Conservation (phyloP, 2,797 vertebrate genomes). For the Calcarius lapponicus region DNA sequence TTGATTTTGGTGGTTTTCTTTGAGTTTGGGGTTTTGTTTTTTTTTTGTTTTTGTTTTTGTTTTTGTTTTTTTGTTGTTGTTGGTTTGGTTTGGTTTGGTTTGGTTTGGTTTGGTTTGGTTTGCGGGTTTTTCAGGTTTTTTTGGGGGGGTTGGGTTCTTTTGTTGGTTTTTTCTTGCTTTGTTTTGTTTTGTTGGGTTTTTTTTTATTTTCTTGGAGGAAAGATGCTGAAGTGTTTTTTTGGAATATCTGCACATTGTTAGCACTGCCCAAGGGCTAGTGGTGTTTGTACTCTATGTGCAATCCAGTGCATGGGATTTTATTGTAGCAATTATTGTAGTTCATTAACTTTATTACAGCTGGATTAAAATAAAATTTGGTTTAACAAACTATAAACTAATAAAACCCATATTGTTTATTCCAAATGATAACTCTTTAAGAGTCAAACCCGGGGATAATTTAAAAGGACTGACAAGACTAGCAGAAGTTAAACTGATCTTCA, state of each 20-base stretch:
- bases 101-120: neutral
- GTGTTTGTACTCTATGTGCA: neutral
- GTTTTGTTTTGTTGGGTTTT: neutral
- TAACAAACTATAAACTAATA: slow-evolving; percentile 66
- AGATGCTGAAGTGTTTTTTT: neutral
- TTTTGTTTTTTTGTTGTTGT: too few species aligned
- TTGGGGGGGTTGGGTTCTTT: fast-evolving
- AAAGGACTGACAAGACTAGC: neutral
- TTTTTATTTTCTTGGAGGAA: neutral
- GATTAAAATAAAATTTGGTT: slow-evolving; percentile 64
- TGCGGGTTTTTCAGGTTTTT: neutral
- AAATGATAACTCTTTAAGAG: slow-evolving; percentile 10
- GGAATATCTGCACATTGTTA: neutral
- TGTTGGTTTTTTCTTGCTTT: neutral
- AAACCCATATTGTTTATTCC: slow-evolving; percentile 36
- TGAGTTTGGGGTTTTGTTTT: neutral
- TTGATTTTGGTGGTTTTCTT: neutral
- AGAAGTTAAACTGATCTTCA: neutral
- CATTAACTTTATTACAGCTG: slow-evolving; percentile 66
- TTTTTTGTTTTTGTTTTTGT: too few species aligned
- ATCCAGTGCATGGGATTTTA: slow-evolving; percentile 36
- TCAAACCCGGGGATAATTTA: neutral
- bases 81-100: neutral
- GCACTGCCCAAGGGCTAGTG: slow-evolving; percentile 14
- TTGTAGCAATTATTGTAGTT: slow-evolving; percentile 61